A percentile compares a stretch with the other conserved stretches of the same genome.
phyloP scores from a whole-genome alignment of 2,797 vertebrate species.

The Sebastes matsubarae region DNA sequence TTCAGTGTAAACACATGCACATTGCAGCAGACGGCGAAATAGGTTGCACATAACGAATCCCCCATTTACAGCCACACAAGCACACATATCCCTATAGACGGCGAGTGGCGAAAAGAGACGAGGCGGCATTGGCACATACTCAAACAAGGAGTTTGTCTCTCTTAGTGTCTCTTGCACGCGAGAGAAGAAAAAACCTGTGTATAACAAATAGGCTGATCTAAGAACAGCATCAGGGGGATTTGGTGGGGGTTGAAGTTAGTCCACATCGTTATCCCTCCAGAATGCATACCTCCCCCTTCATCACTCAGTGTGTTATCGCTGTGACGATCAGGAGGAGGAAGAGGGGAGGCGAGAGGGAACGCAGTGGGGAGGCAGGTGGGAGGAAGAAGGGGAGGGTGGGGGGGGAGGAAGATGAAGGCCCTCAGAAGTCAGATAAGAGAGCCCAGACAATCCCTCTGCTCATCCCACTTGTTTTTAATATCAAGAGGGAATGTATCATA shows the following conservation, averaged over 20 bases:
- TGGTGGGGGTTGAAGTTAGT: constrained; percentile 23
- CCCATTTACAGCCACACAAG: neutral
- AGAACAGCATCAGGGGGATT: constrained; percentile 57
- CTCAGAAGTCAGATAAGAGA: constrained; percentile 75
- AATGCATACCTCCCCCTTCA: constrained; percentile 38
- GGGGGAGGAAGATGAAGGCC: constrained; percentile 10
- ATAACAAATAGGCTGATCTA: constrained; percentile 69
- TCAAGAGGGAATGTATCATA: constrained; percentile 68
- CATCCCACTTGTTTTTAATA: constrained; percentile 69
- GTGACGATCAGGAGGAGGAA: constrained; percentile 44
- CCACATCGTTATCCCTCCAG: constrained; percentile 47
- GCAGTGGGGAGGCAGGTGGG: constrained; percentile 20
- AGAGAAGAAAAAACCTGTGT: constrained; percentile 21
- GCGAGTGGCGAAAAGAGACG: neutral
- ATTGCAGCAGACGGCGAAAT: neutral
- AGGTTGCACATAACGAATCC: neutral
- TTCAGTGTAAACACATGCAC: neutral
- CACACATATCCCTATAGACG: neutral
- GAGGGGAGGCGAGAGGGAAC: constrained; percentile 30
- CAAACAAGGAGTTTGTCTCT: constrained; percentile 32
- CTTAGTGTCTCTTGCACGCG: neutral
- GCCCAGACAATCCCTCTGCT: constrained; percentile 63
- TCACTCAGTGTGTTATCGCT: constrained; percentile 45
- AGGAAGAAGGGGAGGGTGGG: neutral
- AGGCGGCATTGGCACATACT: constrained; percentile 1